Conservation (phyloP, 2,888 invertebrate species). For the Drosophila austrosaltans region DNA sequence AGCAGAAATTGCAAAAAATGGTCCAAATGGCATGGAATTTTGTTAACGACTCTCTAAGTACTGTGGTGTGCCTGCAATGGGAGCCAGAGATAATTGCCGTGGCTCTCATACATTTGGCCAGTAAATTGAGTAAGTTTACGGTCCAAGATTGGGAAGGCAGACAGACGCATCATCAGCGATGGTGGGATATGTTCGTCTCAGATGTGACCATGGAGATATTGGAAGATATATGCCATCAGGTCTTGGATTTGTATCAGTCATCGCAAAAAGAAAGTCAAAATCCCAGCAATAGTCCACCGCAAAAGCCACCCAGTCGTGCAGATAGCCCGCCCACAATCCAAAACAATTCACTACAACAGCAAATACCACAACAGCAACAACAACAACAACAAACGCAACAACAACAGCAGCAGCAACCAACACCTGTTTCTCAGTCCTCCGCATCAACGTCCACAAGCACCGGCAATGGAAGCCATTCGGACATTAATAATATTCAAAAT, state of each 20-base stretch:
- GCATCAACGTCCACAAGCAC: slow-evolving; percentile 14
- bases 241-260: slow-evolving; percentile 94
- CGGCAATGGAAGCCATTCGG: slow-evolving; percentile 54
- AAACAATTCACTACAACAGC: slow-evolving; percentile 18
- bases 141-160: slow-evolving; percentile 96
- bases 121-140: slow-evolving; percentile 97
- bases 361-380: background rate
- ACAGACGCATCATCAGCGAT: slow-evolving; percentile 89
- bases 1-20: slow-evolving; percentile 96
- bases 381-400: slow-evolving; percentile 20
- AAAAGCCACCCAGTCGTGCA: slow-evolving; percentile 85
- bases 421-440: slow-evolving; percentile 11
- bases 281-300: slow-evolving; percentile 85
- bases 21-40: slow-evolving; percentile 99
- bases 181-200: slow-evolving; percentile 99
- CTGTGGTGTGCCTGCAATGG: slow-evolving; percentile 98
- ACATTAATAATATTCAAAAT: slow-evolving; percentile 77
- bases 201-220: slow-evolving; percentile 96
- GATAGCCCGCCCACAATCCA: slow-evolving; percentile 85
- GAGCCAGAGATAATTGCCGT: slow-evolving; percentile 99
- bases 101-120: slow-evolving; percentile 97
- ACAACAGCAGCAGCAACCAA: slow-evolving; percentile 21
- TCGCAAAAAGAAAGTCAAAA: slow-evolving; percentile 86
- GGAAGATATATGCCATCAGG: slow-evolving; percentile 98
- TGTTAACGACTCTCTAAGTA: slow-evolving; percentile 98